Conservation (phyloP, 1,140 invertebrate species). For the Drosophila carrolli region DNA sequence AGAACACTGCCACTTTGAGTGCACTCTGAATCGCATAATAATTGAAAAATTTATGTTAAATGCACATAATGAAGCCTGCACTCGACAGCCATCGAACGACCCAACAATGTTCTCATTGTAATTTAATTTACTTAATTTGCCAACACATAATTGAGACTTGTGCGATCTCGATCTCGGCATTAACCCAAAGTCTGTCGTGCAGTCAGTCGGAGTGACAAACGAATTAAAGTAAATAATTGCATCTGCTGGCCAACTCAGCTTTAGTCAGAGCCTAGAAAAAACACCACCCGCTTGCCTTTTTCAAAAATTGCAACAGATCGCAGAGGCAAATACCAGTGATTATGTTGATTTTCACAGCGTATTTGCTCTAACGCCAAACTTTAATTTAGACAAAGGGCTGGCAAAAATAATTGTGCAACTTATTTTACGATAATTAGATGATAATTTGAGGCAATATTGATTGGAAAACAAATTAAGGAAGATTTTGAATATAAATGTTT, state of each 20-base stretch:
- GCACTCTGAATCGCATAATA: constrained; percentile 80
- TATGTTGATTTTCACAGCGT: constrained; percentile 39
- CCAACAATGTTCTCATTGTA: constrained; percentile 74
- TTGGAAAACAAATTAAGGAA: too few relatives aligned
- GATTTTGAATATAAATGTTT: too few relatives aligned
- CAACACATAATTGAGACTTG: constrained; percentile 49
- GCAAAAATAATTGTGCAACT: constrained; percentile 32
- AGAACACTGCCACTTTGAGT: constrained; percentile 29
- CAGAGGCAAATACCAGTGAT: constrained; percentile 38
- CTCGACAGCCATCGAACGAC: constrained; percentile 30
- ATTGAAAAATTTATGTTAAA: constrained; percentile 81
- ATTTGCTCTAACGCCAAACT: constrained; percentile 42
- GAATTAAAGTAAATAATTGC: constrained; percentile 74
- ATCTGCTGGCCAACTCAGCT: constrained; percentile 38
- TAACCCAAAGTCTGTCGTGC: constrained; percentile 32
- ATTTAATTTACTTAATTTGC: constrained; percentile 78
- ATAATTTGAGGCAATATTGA: background rate
- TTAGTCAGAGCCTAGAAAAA: constrained; percentile 11
- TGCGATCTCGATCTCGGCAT: constrained; percentile 37
- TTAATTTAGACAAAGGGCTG: constrained; percentile 49
- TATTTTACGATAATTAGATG: constrained; percentile 28
- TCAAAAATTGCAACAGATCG: constrained; percentile 46
- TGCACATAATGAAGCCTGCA: constrained; percentile 73
- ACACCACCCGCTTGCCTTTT: constrained; percentile 13
- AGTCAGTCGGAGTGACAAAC: constrained; percentile 46